Percentiles rank a stretch among this genome's conserved stretches.
Evolutionary conservation across 2,888 invertebrate genomes (phyloP).

Genomic region (Dorcus parallelipipedus): DNA sequence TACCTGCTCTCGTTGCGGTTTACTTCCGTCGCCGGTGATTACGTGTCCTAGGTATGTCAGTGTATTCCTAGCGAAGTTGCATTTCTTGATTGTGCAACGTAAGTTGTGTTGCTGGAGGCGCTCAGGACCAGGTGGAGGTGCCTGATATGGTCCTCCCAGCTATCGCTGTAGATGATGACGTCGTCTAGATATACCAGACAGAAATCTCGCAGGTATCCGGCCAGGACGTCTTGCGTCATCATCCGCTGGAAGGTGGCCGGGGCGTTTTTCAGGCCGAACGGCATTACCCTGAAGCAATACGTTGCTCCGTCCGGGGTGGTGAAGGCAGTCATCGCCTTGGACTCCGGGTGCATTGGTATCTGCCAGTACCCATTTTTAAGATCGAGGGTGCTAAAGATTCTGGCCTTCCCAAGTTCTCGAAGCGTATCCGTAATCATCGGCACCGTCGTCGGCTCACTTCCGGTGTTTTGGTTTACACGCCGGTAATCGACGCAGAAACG

Average conservation of each 20-base stretch:
- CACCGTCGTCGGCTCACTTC: slow-evolving; percentile 20
- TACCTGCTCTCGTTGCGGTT: slow-evolving; percentile 16
- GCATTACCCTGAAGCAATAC: slow-evolving; percentile 33
- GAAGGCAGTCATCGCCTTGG: slow-evolving; percentile 31
- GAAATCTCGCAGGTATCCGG: slow-evolving; percentile 19
- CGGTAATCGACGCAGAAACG: slow-evolving; percentile 28
- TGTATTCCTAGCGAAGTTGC: slow-evolving; percentile 12
- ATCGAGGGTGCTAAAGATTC: slow-evolving; percentile 33
- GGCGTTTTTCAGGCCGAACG: slow-evolving; percentile 27
- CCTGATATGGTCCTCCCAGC: slow-evolving; percentile 18
- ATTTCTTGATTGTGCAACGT: slow-evolving; percentile 15
- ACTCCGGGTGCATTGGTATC: slow-evolving; percentile 25
- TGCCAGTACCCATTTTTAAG: slow-evolving; percentile 37
- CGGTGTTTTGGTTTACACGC: slow-evolving; percentile 18
- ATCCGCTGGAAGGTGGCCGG: slow-evolving; percentile 31
- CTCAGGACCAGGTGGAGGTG: slow-evolving; percentile 20
- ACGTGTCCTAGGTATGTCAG: slow-evolving; percentile 19
- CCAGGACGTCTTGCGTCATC: slow-evolving; percentile 26
- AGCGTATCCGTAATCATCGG: slow-evolving; percentile 26
- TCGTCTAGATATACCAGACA: slow-evolving; percentile 31
- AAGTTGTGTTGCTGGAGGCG: slow-evolving; percentile 19
- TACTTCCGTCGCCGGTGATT: slow-evolving; percentile 14
- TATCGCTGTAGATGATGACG: slow-evolving; percentile 24
- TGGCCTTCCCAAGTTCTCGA: slow-evolving; percentile 29
- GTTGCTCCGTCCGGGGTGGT: slow-evolving; percentile 29